A percentile compares a stretch with the other conserved stretches of the same genome.
phyloP scores from a whole-genome alignment of 2,888 invertebrate species.

The Chloroclystis v-ata region DNA sequence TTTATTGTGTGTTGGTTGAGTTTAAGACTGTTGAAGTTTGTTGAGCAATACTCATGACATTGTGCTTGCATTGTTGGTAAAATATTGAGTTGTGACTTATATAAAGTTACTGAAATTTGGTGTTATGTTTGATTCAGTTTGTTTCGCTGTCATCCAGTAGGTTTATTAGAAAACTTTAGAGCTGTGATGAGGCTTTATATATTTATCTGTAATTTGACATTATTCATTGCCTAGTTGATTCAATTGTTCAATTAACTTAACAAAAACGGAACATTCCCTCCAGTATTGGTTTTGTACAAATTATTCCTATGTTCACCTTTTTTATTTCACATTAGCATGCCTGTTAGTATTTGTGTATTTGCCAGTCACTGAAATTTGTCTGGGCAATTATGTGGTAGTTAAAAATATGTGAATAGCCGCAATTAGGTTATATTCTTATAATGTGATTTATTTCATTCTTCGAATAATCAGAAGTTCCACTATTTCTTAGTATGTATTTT shows the following conservation, averaged over 20 bases:
- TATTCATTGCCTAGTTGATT: too few relatives aligned
- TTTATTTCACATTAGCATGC: not conserved
- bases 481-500: too few relatives aligned
- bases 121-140: conserved; percentile 24
- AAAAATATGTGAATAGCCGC: too few relatives aligned
- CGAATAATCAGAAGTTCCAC: too few relatives aligned
- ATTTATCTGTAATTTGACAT: conserved; percentile 10
- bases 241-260: conserved; percentile 2
- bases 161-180: conserved; percentile 66
- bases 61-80: not conserved
- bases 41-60: conserved; percentile 36
- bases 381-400: too few relatives aligned
- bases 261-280: conserved; percentile 58
- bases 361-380: too few relatives aligned
- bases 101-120: conserved; percentile 9
- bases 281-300: conserved; percentile 57
- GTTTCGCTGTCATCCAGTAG: conserved; percentile 57
- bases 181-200: conserved; percentile 64
- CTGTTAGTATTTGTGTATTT: too few relatives aligned
- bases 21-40: conserved; percentile 45
- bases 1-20: conserved; percentile 30
- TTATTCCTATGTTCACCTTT: conserved; percentile 1
- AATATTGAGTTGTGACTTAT: conserved; percentile 8
- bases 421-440: too few relatives aligned
- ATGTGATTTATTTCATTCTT: too few relatives aligned